Base-by-base conservation (phyloP, 2,113 vertebrate species). In the Epinephelus fuscoguttatus region DNA sequence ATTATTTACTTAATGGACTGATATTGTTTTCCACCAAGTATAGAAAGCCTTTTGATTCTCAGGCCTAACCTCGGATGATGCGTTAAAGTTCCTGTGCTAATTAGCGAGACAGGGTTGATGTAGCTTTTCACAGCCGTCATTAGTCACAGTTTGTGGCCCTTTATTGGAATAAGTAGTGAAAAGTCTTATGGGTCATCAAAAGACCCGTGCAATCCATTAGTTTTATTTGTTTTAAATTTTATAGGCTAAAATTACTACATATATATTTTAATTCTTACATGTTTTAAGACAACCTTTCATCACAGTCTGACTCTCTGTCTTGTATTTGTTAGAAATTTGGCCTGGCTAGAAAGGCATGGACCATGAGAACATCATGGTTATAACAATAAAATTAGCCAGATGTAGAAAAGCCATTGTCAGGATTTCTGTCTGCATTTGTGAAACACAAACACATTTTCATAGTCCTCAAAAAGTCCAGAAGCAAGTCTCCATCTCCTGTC, bases 1-100 rank as follows among this genome's bases (percentile, higher is more conserved):
- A 79, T 87, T 85, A 84, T 89, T 84, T 80, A 84, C 80, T 61
- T 64, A 89, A 76, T 87, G 76, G 60, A 85, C 67, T 81, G 63
- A 60, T 63, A 23, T 40, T 80, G 57, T 84, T 82, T 89, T 72
- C 40, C 53, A 40, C 40, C 67, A 62, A 77, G 49, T 42, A 42
- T 30, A 27, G 70, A 69, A 79, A 78, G 42, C 30, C 25, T 67
- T 60, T 52, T 78, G 42, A 40, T 56, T 85, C 21, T 67, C 27
- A 18, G 49, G 23, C 37, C 18, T 37, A 19, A 64, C 78, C 63
- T 70, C 69, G 84, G 49, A 70, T 84, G 62, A 59, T 59, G 45
- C 57, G 82, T 81, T 73, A 53, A 75, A 66, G 55, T 76, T 63
- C 40, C 63, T 61, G 45, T 12, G 30, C 50, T 45, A 70, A 78